These are phyloP conservation scores for Chirona hameri DNA, from an alignment of 2,888 invertebrate genomes.

Conservation along the genomic window DNA sequence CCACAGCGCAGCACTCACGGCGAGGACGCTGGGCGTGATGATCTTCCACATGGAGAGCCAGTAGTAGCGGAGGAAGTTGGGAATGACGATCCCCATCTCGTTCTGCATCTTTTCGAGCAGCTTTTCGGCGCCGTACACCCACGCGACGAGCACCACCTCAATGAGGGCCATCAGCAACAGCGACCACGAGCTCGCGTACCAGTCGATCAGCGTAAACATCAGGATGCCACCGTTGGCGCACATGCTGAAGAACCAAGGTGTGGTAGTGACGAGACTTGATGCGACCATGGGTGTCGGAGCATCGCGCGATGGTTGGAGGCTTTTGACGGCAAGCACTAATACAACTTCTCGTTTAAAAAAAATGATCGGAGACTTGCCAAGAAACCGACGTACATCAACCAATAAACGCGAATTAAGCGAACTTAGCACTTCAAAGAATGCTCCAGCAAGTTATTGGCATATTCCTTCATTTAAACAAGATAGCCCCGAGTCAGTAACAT, in stretches of 20 bases:
- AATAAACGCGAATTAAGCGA: no score
- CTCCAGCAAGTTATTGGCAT: no score
- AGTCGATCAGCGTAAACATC: slow-evolving; percentile 53
- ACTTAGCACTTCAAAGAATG: no score
- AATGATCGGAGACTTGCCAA: neutral
- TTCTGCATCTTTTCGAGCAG: slow-evolving; percentile 33
- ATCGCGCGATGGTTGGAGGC: slow-evolving; percentile 51
- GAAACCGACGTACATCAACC: no score
- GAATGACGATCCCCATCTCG: slow-evolving; percentile 37
- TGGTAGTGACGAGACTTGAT: slow-evolving; percentile 43
- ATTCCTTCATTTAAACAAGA: no score
- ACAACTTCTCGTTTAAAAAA: neutral
- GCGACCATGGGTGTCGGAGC: slow-evolving; percentile 45
- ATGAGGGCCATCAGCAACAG: slow-evolving; percentile 48
- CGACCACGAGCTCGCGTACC: slow-evolving; percentile 48
- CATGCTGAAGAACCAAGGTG: slow-evolving; percentile 34
- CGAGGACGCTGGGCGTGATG: neutral
- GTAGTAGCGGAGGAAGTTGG: slow-evolving; percentile 34
- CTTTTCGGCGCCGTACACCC: slow-evolving; percentile 35
- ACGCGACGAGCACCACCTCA: slow-evolving; percentile 47
- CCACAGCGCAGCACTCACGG: neutral
- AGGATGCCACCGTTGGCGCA: slow-evolving; percentile 52
- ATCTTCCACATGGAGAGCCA: slow-evolving; percentile 35
- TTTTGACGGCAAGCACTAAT: neutral
- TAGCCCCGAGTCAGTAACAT: no score